These are phyloP conservation scores for Scaptodrosophila latifasciaeformis DNA, from an alignment of 2,888 invertebrate genomes.

Conservation along the genomic window DNA sequence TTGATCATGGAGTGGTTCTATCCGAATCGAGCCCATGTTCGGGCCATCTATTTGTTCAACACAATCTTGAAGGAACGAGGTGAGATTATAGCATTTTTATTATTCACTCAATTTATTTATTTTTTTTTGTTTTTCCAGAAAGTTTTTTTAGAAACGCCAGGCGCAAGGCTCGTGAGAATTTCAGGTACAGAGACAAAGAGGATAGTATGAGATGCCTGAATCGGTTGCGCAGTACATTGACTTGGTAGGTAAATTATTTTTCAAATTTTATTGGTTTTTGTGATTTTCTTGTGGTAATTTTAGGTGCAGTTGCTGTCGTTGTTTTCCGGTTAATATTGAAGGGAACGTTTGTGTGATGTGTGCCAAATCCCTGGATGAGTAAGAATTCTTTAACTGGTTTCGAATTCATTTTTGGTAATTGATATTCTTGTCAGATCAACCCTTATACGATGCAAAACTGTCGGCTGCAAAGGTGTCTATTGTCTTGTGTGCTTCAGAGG, in stretches of 20 bases:
- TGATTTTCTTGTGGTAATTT: background rate
- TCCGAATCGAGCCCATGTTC: slow-evolving; percentile 82
- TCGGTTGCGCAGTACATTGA: slow-evolving; percentile 76
- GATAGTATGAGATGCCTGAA: slow-evolving; percentile 77
- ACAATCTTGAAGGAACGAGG: slow-evolving; percentile 82
- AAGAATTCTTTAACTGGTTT: slow-evolving; percentile 22
- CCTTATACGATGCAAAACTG: slow-evolving; percentile 77
- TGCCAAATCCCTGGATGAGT: slow-evolving; percentile 27
- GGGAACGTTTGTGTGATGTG: slow-evolving; percentile 34
- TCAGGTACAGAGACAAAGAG: slow-evolving; percentile 58
- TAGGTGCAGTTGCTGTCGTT: slow-evolving; percentile 21
- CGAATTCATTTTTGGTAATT: too few species aligned
- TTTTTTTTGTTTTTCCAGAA: slow-evolving; percentile 53
- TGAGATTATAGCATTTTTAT: slow-evolving; percentile 55
- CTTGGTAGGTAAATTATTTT: slow-evolving; percentile 49
- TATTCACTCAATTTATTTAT: too few species aligned
- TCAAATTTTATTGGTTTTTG: background rate
- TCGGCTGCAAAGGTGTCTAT: slow-evolving; percentile 82
- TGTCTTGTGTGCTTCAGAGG: slow-evolving; percentile 84
- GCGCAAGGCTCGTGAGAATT: slow-evolving; percentile 81
- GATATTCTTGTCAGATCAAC: slow-evolving; percentile 41
- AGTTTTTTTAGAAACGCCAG: slow-evolving; percentile 84
- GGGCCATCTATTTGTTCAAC: slow-evolving; percentile 88
- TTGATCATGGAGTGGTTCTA: slow-evolving; percentile 85
- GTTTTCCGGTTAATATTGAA: background rate